Conservation (phyloP, 2,797 vertebrate species). For the Okamejei kenojei region DNA sequence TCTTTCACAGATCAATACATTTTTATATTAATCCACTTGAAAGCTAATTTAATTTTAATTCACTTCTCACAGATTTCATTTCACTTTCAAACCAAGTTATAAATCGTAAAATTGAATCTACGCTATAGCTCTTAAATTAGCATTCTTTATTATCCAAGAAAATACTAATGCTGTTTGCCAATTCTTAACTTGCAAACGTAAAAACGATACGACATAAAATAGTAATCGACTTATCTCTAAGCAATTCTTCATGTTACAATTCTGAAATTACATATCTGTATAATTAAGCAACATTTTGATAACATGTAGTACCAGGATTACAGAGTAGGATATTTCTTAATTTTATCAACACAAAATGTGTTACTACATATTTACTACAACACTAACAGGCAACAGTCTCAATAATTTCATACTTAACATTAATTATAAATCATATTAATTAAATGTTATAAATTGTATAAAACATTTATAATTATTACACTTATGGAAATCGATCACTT, state of each 20-base stretch:
- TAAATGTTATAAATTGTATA: conserved; percentile 1
- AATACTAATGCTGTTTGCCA: background rate
- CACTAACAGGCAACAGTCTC: background rate
- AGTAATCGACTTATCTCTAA: background rate
- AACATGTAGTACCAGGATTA: background rate
- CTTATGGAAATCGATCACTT: conserved; percentile 38
- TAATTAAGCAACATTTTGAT: background rate
- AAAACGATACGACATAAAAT: background rate
- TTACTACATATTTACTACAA: background rate
- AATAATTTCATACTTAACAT: background rate
- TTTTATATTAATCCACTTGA: background rate
- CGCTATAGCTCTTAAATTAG: background rate
- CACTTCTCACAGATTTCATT: background rate
- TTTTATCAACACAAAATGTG: background rate
- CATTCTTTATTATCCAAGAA: background rate
- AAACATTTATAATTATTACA: conserved; percentile 26
- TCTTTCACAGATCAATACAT: background rate
- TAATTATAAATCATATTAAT: background rate
- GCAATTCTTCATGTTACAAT: background rate
- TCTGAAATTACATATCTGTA: background rate
- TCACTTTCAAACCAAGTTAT: background rate
- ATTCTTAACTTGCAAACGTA: background rate
- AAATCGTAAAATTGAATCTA: background rate
- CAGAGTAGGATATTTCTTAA: background rate
- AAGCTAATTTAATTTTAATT: background rate